These are phyloP conservation scores for Drosophila simulans DNA, from an alignment of 1,140 invertebrate genomes.

Conservation along the genomic window DNA sequence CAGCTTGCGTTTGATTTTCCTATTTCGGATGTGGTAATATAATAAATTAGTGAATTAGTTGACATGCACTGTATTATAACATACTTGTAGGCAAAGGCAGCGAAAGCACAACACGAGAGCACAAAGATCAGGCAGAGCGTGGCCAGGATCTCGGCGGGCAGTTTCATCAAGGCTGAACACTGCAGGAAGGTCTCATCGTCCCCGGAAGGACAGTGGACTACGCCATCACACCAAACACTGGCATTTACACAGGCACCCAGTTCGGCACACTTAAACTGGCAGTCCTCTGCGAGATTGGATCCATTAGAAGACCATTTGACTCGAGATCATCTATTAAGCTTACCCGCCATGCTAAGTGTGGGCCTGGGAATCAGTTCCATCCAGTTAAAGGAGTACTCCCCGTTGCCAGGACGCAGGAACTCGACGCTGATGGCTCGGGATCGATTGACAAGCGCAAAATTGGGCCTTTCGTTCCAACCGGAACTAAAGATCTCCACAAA, in stretches of 20 bases:
- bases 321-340: background rate
- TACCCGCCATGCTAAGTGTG: conserved; percentile 76
- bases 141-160: conserved; percentile 90
- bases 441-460: conserved; percentile 84
- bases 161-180: conserved; percentile 90
- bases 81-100: conserved; percentile 83
- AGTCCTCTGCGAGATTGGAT: conserved; percentile 86
- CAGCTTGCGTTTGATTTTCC: conserved; percentile 86
- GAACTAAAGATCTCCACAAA: conserved; percentile 91
- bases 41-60: background rate
- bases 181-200: conserved; percentile 93
- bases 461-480: conserved; percentile 88
- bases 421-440: conserved; percentile 90
- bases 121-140: conserved; percentile 85
- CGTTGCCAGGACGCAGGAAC: conserved; percentile 90
- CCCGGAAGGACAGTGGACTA: conserved; percentile 93
- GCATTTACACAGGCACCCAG: conserved; percentile 94
- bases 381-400: conserved; percentile 92
- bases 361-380: conserved; percentile 91
- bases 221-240: conserved; percentile 95
- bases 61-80: conserved; percentile 2
- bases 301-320: no score
- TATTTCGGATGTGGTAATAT: background rate
- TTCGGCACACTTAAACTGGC: conserved; percentile 92
- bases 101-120: conserved; percentile 79